Evolutionary conservation across 1,140 invertebrate species (phyloP), one percentile per base, ranked within the genome.

Genomic region (Marisa cornuarietis): DNA sequence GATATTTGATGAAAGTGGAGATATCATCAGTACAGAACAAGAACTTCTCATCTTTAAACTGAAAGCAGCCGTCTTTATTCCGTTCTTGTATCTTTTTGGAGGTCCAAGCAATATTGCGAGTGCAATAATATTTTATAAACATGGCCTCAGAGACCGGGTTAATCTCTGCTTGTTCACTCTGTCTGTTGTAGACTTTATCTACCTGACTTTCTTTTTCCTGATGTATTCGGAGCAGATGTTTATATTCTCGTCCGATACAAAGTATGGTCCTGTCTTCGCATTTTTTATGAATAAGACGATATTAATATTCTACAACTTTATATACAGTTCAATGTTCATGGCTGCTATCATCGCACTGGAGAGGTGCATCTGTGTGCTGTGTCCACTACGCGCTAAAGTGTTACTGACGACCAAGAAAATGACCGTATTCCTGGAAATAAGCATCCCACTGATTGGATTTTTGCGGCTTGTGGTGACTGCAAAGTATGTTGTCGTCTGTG

Each of bases 341-440:
- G 0, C 71, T 16, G 71, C 71, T 24, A 14, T 73, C 51, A 73
- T 73, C 18, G 51, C 71, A 4, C 24, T 54, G 71, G 71, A 73
- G 71, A 51, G 71, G 49, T 73, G 71, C 51, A 49, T 54, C 13
- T 73, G 71, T 49, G 71, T 73, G 13, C 51, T 73, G 71, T 54
- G 58, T 54, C 73, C 73, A 0, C 22, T 75, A 24, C n/a, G 14
- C 10, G 54, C 73, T 14, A 51, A 75, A 31, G 24, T 18, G 0
- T 62, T 31, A 26, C n/a, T 75, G 54, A 51, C 22, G n/a, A 75
- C 73, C 6, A 75, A 20, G 58, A 54, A 22, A 7, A 51, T 63
- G 22, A 58, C 73, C 8, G 14, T 54, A 2, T 20, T 63, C 14
- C 24, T 75, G 26, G 42, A 3, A 22, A 63, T 63, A 24, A 42